Evolutionary conservation across 2,113 vertebrate genomes (phyloP).

Genomic region (Myxocyprinus asiaticus): DNA sequence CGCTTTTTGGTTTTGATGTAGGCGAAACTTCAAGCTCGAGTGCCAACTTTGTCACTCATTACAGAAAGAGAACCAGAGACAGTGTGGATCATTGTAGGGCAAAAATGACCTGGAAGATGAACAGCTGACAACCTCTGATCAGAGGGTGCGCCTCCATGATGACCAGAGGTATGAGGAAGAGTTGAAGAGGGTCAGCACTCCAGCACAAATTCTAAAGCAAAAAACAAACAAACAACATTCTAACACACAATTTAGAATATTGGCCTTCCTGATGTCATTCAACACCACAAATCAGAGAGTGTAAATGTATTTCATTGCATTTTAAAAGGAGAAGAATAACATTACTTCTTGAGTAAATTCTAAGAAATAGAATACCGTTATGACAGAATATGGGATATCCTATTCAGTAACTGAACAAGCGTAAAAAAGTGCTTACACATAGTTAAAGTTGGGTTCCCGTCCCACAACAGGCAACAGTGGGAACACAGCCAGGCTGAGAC

Average conservation of each 20-base stretch:
- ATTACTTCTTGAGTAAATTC: too few species aligned
- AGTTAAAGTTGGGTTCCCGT: slow-evolving; percentile 81
- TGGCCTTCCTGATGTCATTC: too few species aligned
- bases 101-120: slow-evolving; percentile 79
- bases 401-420: too few species aligned
- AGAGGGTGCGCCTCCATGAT: slow-evolving; percentile 63
- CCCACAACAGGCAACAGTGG: slow-evolving; percentile 94
- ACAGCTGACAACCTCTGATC: slow-evolving; percentile 68
- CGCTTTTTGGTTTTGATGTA: too few species aligned
- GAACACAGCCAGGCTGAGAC: slow-evolving; percentile 84
- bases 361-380: too few species aligned
- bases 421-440: slow-evolving; percentile 81
- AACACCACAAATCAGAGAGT: not conserved
- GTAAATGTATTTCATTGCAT: not conserved
- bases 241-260: too few species aligned
- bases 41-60: too few species aligned
- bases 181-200: slow-evolving; percentile 77
- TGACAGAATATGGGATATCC: too few species aligned
- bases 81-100: too few species aligned
- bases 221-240: not conserved
- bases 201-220: slow-evolving; percentile 78
- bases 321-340: too few species aligned
- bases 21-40: too few species aligned
- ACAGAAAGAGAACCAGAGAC: too few species aligned
- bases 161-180: slow-evolving; percentile 76